Conservation (phyloP, 2,797 vertebrate species). For the Microtus obscurus region DNA sequence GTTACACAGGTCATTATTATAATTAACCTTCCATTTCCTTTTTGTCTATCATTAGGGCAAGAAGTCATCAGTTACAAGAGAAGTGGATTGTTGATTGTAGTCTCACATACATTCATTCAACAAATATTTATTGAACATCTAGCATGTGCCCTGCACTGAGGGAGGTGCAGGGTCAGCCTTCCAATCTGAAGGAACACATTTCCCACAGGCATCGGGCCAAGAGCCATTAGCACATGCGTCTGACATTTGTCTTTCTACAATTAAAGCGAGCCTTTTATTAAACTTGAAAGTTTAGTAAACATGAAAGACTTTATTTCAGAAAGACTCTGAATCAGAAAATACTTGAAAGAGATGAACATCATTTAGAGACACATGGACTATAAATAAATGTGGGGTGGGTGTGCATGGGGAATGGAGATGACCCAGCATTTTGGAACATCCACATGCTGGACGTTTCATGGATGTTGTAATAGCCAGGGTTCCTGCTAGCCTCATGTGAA, state of each 20-base stretch:
- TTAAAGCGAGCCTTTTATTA: conserved; percentile 68
- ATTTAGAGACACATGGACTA: conserved; percentile 19
- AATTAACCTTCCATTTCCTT: conserved; percentile 59
- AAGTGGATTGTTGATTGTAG: conserved; percentile 66
- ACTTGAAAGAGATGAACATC: conserved; percentile 56
- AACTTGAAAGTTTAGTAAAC: conserved; percentile 74
- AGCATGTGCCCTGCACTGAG: conserved; percentile 29
- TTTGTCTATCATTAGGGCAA: conserved; percentile 60
- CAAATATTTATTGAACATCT: conserved; percentile 72
- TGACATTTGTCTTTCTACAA: conserved; percentile 61
- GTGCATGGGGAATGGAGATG: neutral
- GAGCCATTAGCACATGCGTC: conserved; percentile 39
- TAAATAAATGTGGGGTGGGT: conserved; percentile 25
- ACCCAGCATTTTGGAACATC: neutral
- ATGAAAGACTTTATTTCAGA: conserved; percentile 72
- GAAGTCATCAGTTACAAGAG: conserved; percentile 44
- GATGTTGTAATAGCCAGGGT: neutral
- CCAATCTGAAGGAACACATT: conserved; percentile 64
- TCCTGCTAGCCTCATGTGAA: neutral
- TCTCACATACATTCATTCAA: conserved; percentile 64
- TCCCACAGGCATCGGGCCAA: conserved; percentile 54
- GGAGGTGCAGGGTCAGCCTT: conserved; percentile 65
- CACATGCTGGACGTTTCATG: neutral
- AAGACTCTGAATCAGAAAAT: conserved; percentile 66
- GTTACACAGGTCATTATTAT: conserved; percentile 43